These are phyloP conservation scores for Drosophila prostipennis DNA, from an alignment of 2,888 invertebrate genomes.

Conservation along the genomic window DNA sequence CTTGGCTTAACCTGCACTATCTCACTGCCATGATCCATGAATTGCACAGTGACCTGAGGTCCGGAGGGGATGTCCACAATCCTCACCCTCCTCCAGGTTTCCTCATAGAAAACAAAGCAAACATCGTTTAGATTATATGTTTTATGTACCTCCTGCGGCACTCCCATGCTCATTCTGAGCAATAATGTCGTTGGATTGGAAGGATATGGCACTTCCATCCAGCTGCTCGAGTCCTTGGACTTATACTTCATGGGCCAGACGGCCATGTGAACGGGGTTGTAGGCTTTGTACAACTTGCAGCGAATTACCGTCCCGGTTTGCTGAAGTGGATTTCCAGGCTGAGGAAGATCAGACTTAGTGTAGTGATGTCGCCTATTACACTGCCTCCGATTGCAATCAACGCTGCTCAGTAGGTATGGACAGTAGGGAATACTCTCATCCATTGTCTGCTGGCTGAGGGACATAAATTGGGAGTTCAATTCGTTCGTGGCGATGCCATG, in stretches of 20 bases:
- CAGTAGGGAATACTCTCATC: conserved; percentile 28
- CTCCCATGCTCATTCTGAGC: conserved; percentile 30
- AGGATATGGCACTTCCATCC: conserved; percentile 24
- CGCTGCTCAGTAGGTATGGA: conserved; percentile 17
- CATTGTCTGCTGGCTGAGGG: neutral
- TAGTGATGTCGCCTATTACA: conserved; percentile 50
- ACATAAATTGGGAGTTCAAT: neutral
- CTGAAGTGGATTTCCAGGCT: neutral
- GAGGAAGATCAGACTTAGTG: conserved; percentile 22
- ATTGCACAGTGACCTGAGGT: conserved; percentile 37
- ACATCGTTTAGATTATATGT: conserved; percentile 31
- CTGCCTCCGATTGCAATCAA: conserved; percentile 29
- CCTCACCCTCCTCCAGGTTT: conserved; percentile 46
- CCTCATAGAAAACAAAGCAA: conserved; percentile 38
- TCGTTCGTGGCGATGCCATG: conserved; percentile 36
- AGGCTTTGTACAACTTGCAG: conserved; percentile 36
- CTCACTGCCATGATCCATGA: conserved; percentile 52
- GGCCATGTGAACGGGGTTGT: conserved; percentile 46
- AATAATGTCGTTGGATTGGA: neutral
- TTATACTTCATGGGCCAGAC: conserved; percentile 41
- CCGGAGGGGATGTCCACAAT: conserved; percentile 39
- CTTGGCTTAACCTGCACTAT: conserved; percentile 13
- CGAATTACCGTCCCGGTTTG: conserved; percentile 24
- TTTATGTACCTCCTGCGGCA: conserved; percentile 3
- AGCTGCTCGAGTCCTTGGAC: neutral